Conservation (phyloP, 2,888 invertebrate species). For the Keiferia lycopersicella region DNA sequence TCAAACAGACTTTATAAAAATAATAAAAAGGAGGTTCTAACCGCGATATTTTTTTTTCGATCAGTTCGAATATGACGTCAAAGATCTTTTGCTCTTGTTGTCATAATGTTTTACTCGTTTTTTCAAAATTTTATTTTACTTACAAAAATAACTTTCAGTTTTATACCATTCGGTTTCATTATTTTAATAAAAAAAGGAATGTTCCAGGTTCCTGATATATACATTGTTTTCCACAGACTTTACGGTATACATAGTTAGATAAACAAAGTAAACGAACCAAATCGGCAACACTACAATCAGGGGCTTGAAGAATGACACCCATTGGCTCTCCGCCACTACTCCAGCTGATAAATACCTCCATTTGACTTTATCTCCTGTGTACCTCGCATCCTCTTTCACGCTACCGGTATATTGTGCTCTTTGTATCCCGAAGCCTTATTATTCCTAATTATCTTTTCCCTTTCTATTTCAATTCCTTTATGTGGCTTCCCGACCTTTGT, state of each 20-base stretch:
- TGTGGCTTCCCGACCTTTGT: constrained; percentile 58
- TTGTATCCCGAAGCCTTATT: constrained; percentile 64
- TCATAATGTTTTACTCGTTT: no score
- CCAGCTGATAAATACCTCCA: constrained; percentile 37
- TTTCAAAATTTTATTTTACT: no score
- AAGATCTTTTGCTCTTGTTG: no score
- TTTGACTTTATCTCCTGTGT: constrained; percentile 39
- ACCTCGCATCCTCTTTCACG: constrained; percentile 41
- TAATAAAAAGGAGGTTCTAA: no score
- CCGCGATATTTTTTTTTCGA: no score
- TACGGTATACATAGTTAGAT: neutral
- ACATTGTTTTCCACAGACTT: no score
- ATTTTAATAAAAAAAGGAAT: no score
- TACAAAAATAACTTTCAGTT: no score
- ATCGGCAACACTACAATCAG: constrained; percentile 13
- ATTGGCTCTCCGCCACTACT: constrained; percentile 28
- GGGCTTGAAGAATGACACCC: constrained; percentile 26
- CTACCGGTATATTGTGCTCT: constrained; percentile 51
- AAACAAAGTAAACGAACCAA: constrained; percentile 11
- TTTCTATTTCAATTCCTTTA: constrained; percentile 54
- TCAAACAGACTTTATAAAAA: no score
- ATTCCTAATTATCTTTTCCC: constrained; percentile 66
- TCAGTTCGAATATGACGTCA: no score
- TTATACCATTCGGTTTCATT: no score
- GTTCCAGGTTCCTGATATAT: no score